These are phyloP conservation scores for Xylophagus ater DNA, from an alignment of 2,888 invertebrate species.

Conservation along the genomic window DNA sequence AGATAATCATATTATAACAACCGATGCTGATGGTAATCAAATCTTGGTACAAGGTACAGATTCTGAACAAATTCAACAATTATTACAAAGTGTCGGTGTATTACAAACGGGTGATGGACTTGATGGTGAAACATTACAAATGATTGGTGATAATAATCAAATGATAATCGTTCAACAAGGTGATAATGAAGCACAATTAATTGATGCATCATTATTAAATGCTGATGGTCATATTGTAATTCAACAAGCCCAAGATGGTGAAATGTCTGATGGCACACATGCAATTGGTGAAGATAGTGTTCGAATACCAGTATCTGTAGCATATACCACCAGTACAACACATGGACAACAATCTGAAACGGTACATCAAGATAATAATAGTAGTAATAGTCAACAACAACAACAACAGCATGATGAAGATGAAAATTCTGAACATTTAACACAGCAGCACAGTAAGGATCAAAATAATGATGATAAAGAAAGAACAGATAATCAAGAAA, in stretches of 20 bases:
- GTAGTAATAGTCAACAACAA: too few relatives aligned
- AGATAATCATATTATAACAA: slow-evolving; percentile 38
- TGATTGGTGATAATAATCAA: slow-evolving; percentile 39
- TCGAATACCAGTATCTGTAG: slow-evolving; percentile 39
- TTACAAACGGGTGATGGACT: slow-evolving; percentile 37
- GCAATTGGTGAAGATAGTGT: slow-evolving; percentile 39
- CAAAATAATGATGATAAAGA: neutral
- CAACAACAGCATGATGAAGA: slow-evolving; percentile 23
- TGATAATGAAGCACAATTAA: slow-evolving; percentile 38
- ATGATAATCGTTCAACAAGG: slow-evolving; percentile 40
- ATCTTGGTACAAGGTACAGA: slow-evolving; percentile 36
- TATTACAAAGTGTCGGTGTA: slow-evolving; percentile 38
- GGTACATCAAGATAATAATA: slow-evolving; percentile 22
- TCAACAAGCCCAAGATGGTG: slow-evolving; percentile 37
- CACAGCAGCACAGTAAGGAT: slow-evolving; percentile 4
- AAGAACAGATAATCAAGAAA: slow-evolving; percentile 11
- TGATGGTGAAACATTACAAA: slow-evolving; percentile 39
- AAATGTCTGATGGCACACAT: slow-evolving; percentile 34
- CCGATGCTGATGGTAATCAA: slow-evolving; percentile 40
- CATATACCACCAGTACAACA: slow-evolving; percentile 27
- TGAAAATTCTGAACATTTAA: slow-evolving; percentile 1
- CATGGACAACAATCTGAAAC: slow-evolving; percentile 36
- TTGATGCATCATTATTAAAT: slow-evolving; percentile 38
- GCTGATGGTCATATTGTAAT: slow-evolving; percentile 39
- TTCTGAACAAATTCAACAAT: slow-evolving; percentile 39